Conservation (phyloP, 2,888 invertebrate species). For the Diadromus collaris region DNA sequence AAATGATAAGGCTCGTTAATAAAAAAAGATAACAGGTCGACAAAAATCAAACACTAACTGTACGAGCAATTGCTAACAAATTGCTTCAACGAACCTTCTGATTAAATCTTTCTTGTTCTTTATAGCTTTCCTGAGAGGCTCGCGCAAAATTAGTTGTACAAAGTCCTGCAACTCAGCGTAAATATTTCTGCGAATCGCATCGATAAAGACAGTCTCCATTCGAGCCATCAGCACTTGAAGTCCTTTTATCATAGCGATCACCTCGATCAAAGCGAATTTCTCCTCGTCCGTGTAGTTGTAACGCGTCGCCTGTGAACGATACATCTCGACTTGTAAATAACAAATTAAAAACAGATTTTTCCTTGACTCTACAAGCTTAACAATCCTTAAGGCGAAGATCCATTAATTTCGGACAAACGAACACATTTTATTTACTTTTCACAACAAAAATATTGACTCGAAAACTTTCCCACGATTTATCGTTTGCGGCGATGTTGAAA, state of each 20-base stretch:
- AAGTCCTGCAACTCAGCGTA: slow-evolving; percentile 99
- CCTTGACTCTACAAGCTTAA: background rate
- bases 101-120: slow-evolving; percentile 99
- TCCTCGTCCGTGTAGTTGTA: slow-evolving; percentile 99
- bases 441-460: background rate
- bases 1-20: too few species aligned
- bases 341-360: slow-evolving; percentile 2
- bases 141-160: slow-evolving; percentile 93
- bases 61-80: background rate
- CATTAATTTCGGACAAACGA: background rate
- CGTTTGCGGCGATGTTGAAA: background rate
- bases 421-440: background rate
- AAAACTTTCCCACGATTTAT: background rate
- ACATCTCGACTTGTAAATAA: slow-evolving; percentile 39
- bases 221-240: slow-evolving; percentile 97
- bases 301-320: slow-evolving; percentile 88
- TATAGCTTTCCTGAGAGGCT: slow-evolving; percentile 96
- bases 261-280: slow-evolving; percentile 98
- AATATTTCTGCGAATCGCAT: slow-evolving; percentile 94
- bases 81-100: slow-evolving; percentile 82
- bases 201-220: slow-evolving; percentile 98
- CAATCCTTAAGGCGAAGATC: background rate
- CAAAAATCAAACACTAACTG: background rate
- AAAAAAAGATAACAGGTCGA: slow-evolving; percentile 30
- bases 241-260: slow-evolving; percentile 99